Base-by-base conservation (phyloP, 2,888 invertebrate species). In the Epinotia demarniana region DNA sequence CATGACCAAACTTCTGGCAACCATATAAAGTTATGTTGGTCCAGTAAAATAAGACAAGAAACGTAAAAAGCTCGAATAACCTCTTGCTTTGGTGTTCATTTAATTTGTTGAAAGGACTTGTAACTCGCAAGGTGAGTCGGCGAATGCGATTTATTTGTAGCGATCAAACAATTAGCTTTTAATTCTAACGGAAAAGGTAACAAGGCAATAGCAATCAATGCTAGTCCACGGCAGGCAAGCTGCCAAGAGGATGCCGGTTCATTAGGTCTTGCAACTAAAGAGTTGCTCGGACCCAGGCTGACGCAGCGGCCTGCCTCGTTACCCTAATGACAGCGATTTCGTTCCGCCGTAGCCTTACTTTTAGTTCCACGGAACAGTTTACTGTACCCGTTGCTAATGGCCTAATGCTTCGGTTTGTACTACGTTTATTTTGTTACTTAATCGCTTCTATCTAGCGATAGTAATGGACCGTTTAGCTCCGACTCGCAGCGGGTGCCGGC, bases 301-400 rank as follows among this genome's bases (percentile, higher is more conserved):
- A 89, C 90, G 91, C 92, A 91, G 92, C 90, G 83, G 83, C 85
- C 85, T 84, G 81, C 88, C 92, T 92, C 93, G 92, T 92, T 92
- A 92, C 89, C 88, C 90, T 93, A 93, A 93, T 92, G 92, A 92
- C 89, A 91, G 88, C 91, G 90, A 92, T 92, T 92, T 91, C 87
- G 88, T 89, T 89, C 87, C 86, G 85, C 85, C 86, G 87, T 86
- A 86, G 88, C 89, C 89, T 88, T 87, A 90, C 89, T 92, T 91
- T 92, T 90, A 90, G 90, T 91, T 90, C 85, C 84, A 86, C 83
- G 82, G 86, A 87, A 85, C 87, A 90, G 90, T 91, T 90, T 90
- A 89, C 89, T 90, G 88, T 89, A 86, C 89, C 86, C 89, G 85
- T 86, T 85, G 84, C 88, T 92, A 92, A 92, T 92, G 90, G 87